These are phyloP conservation scores for Anastatus disparis DNA, from an alignment of 1,140 invertebrate genomes.

Conservation along the genomic window DNA sequence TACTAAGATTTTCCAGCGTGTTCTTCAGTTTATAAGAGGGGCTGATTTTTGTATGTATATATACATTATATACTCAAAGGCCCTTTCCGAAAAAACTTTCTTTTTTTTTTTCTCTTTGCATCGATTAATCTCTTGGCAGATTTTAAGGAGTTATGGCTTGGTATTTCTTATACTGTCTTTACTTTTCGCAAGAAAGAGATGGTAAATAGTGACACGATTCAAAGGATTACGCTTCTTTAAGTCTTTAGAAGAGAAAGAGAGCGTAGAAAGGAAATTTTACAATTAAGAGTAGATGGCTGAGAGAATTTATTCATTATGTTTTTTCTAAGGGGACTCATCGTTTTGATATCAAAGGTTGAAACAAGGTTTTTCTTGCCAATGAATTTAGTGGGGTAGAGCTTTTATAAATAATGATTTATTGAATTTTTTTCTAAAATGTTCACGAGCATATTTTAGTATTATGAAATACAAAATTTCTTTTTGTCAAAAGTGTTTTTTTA, in stretches of 20 bases:
- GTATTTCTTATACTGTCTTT: too few species aligned
- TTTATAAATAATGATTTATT: not conserved
- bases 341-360: too few species aligned
- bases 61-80: too few species aligned
- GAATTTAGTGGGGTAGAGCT: not conserved
- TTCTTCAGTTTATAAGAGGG: too few species aligned
- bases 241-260: not conserved
- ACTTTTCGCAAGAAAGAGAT: too few species aligned
- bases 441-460: too few species aligned
- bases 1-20: conserved; percentile 65
- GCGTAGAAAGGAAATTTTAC: conserved; percentile 20
- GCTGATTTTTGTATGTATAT: too few species aligned
- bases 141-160: not conserved
- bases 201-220: not conserved
- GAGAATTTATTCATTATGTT: conserved; percentile 13
- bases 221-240: conserved; percentile 27
- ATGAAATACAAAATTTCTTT: not conserved
- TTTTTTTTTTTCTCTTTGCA: conserved; percentile 18
- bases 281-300: not conserved
- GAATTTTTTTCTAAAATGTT: not conserved
- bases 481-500: too few species aligned
- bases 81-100: conserved; percentile 9
- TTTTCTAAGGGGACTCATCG: too few species aligned
- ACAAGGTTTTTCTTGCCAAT: not conserved
- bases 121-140: conserved; percentile 45